Conservation (phyloP, 1,140 invertebrate species). For the Drosophila biarmipes region DNA sequence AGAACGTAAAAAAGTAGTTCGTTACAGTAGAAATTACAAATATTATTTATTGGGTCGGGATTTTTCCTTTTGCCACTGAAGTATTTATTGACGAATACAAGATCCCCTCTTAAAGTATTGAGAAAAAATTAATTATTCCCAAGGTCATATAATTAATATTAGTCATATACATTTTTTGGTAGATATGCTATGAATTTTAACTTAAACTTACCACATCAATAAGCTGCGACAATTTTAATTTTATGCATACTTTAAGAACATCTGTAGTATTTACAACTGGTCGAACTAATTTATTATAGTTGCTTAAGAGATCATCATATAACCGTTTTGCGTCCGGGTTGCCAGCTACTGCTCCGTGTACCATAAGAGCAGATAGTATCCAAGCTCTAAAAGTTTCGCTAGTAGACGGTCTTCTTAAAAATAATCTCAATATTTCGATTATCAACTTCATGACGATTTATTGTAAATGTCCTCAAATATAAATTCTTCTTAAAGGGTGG, state of each 20-base stretch:
- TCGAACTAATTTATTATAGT: conserved; percentile 97
- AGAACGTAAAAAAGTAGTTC: no score
- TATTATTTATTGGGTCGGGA: no score
- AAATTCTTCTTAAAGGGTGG: neutral
- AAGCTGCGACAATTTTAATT: conserved; percentile 96
- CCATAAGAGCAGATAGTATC: conserved; percentile 77
- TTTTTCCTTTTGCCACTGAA: no score
- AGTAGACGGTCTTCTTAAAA: conserved; percentile 81
- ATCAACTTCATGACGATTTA: conserved; percentile 34
- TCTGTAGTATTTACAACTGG: conserved; percentile 96
- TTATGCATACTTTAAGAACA: conserved; percentile 96
- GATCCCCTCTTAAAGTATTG: no score
- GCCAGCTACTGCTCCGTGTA: conserved; percentile 87
- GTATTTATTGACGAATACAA: no score
- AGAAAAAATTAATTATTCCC: no score
- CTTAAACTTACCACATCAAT: conserved; percentile 94
- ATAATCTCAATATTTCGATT: conserved; percentile 32
- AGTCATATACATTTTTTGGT: no score
- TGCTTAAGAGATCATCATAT: conserved; percentile 95
- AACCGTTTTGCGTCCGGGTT: conserved; percentile 96
- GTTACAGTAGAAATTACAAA: no score
- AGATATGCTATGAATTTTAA: neutral
- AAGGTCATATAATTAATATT: no score
- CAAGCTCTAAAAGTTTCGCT: conserved; percentile 84
- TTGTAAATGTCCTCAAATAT: neutral